Percentiles rank a stretch among this genome's conserved stretches.
Evolutionary conservation across 2,797 vertebrate genomes (phyloP).

Genomic region (Pempheris klunzingeri): DNA sequence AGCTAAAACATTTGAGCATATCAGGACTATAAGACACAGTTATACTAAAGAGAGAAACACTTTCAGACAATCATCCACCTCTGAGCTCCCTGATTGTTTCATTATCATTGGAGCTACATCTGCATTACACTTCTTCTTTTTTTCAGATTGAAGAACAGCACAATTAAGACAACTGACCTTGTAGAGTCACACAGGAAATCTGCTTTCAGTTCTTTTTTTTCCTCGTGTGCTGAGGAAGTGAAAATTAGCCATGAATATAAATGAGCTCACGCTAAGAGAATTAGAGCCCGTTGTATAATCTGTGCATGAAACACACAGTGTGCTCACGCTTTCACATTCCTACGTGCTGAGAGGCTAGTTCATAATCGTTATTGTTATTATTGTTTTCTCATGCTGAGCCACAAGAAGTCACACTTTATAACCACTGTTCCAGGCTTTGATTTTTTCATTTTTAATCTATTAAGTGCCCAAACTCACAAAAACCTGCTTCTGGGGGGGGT

Average conservation of each 20-base stretch:
- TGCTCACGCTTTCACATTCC: constrained; percentile 20
- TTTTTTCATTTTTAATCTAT: not conserved
- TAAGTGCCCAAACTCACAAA: not conserved
- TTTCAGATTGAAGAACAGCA: constrained; percentile 14
- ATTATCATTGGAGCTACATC: not conserved
- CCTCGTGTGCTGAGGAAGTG: constrained; percentile 37
- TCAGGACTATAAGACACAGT: not conserved
- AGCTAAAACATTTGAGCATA: not conserved
- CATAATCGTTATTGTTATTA: no score
- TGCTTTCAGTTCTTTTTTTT: constrained; percentile 7
- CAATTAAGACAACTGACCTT: constrained; percentile 13
- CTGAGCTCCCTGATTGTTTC: not conserved
- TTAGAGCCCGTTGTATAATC: constrained; percentile 38
- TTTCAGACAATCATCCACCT: not conserved
- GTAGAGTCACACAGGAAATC: constrained; percentile 8
- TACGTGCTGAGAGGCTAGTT: no score
- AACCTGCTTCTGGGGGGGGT: no score
- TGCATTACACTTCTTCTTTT: not conserved
- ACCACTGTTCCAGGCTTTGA: not conserved
- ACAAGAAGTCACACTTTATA: not conserved
- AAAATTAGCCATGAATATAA: constrained; percentile 50
- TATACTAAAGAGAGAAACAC: no score
- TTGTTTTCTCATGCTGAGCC: not conserved
- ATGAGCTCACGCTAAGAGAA: constrained; percentile 26
- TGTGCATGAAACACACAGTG: constrained; percentile 20